These are phyloP conservation scores for Hesperophylax magnus DNA, from an alignment of 1,140 invertebrate species.

Conservation along the genomic window DNA sequence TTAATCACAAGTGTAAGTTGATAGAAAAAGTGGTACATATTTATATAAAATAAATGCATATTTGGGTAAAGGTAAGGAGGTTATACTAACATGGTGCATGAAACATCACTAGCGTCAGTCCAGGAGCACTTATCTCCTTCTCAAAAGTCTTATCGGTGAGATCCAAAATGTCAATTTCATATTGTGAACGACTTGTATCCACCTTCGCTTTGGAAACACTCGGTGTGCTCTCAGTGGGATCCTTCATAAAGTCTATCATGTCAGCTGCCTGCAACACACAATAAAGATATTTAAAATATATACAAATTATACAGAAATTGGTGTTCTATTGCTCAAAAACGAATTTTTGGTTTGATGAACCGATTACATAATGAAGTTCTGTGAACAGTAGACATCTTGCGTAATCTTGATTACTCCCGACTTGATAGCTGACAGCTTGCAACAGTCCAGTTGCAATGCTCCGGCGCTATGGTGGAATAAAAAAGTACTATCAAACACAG, in stretches of 20 bases:
- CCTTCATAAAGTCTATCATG: conserved; percentile 78
- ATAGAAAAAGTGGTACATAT: not conserved
- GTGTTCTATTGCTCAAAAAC: not conserved
- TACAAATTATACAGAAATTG: not conserved
- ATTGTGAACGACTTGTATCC: conserved; percentile 58
- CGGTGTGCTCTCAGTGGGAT: conserved; percentile 70
- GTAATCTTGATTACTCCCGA: too few species aligned
- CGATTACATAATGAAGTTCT: not conserved
- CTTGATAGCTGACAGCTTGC: too few species aligned
- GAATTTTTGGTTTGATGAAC: not conserved
- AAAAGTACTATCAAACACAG: too few species aligned
- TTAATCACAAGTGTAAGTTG: not conserved
- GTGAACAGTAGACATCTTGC: not conserved
- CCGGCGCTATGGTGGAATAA: too few species aligned
- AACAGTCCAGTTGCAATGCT: too few species aligned
- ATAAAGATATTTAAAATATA: not conserved
- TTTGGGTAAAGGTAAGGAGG: not conserved
- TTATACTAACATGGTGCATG: conserved; percentile 83
- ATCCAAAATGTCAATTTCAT: conserved; percentile 68
- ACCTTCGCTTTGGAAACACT: conserved; percentile 60
- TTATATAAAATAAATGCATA: not conserved
- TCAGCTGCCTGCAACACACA: conserved; percentile 70
- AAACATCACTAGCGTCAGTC: conserved; percentile 80
- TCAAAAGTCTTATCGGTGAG: conserved; percentile 72
- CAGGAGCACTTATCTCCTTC: conserved; percentile 71